These are phyloP conservation scores for Pseudomyrmex gracilis DNA, from an alignment of 1,140 invertebrate genomes.

Conservation along the genomic window DNA sequence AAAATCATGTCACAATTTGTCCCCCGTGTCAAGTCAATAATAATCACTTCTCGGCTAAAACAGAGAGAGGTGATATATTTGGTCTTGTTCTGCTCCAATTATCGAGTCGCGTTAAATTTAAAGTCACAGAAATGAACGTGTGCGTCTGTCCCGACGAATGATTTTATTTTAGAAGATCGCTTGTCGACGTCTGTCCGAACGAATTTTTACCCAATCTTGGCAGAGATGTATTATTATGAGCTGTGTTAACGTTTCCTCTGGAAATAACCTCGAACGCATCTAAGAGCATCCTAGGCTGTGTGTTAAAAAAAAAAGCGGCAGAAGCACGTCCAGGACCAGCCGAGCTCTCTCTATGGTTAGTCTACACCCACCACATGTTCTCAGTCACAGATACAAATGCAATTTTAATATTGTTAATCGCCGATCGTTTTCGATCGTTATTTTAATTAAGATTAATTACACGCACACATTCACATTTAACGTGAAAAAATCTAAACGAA, in stretches of 20 bases:
- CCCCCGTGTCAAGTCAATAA: background rate
- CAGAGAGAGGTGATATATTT: background rate
- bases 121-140: background rate
- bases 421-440: conserved; percentile 50
- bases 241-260: conserved; percentile 61
- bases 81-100: background rate
- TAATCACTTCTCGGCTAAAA: background rate
- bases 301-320: conserved; percentile 63
- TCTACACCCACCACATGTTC: conserved; percentile 59
- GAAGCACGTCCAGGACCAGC: conserved; percentile 65
- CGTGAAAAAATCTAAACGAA: conserved; percentile 67
- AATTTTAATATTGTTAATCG: conserved; percentile 34
- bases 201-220: conserved; percentile 50
- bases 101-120: background rate
- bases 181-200: background rate
- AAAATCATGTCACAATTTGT: background rate
- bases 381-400: conserved; percentile 56
- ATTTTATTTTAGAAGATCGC: background rate
- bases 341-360: conserved; percentile 63
- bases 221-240: conserved; percentile 39
- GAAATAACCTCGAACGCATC: conserved; percentile 70
- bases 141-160: background rate
- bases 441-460: conserved; percentile 46
- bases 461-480: conserved; percentile 65
- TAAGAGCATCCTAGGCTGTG: conserved; percentile 84